Evolutionary conservation across 2,113 vertebrate species (phyloP), one percentile per base, ranked within the genome.

Genomic region (Anthoscopus minutus): DNA sequence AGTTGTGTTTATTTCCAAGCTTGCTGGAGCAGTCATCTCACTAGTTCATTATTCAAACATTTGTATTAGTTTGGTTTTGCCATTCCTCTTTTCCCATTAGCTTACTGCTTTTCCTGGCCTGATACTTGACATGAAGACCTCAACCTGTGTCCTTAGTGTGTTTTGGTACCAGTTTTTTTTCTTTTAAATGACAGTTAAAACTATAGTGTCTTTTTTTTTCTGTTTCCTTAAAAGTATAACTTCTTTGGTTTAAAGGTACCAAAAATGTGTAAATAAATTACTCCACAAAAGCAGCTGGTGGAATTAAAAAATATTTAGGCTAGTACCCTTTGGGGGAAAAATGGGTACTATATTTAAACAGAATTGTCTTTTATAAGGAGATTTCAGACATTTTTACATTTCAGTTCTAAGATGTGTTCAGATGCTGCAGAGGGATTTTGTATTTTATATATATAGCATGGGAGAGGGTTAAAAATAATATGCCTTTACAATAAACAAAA

Each of bases 51-150:
- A 73, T 16, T 81, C 54, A 62, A 11, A 65, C 4, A 6, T 61
- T 72, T 69, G 31, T 62, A 28, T 45, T 53, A 8, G 25, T 79
- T 94, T 66, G 50, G 45, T 62, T 67, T 86, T 88, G 50, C 37
- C 54, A 20, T 73, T 57, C 35, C 17, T 31, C 33, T 44, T 57
- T 38, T 33, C 7, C 15, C 21, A 54, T 45, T 65, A 62, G 78
- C 42, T 92, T 64, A 60, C 57, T 83, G 79, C 85, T 90, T 92
- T 90, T 40, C 78, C 64, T 80, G 87, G 67, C 82, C 89, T 84
- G 51, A 96, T 93, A 93, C 95, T 97, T 96, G 96, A 94, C 69
- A 44, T 67, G 31, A 56, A 88, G 94, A 96, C 96, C 92, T 94
- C 85, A 93, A 88, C 72, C 82, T 94, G 82, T 95, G 95, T 94